A percentile compares a stretch with the other conserved stretches of the same genome.
These are phyloP conservation scores for Melanchra persicariae DNA, from an alignment of 2,888 invertebrate species.

Conservation along the genomic window DNA sequence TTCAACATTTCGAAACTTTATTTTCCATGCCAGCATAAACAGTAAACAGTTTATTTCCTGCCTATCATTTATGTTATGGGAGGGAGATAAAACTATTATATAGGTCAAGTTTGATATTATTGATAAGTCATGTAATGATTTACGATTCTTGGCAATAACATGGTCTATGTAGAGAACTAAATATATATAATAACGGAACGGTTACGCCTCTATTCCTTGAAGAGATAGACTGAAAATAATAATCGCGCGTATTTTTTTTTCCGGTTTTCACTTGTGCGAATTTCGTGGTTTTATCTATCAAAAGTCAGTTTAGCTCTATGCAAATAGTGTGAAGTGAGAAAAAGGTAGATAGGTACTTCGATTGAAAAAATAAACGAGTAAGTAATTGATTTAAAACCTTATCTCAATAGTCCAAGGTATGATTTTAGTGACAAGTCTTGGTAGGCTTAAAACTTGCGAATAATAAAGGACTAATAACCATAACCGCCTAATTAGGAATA, in stretches of 20 bases:
- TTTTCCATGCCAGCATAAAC: constrained; percentile 32
- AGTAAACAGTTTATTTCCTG: constrained; percentile 65
- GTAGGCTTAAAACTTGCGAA: neutral
- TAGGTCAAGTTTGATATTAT: constrained; percentile 74
- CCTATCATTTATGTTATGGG: constrained; percentile 50
- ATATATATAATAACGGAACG: constrained; percentile 10
- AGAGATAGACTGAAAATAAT: constrained; percentile 4
- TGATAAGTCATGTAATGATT: constrained; percentile 63
- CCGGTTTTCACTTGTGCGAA: neutral
- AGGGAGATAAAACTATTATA: constrained; percentile 70
- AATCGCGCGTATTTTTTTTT: constrained; percentile 11
- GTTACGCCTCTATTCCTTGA: constrained; percentile 20
- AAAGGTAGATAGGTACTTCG: neutral
- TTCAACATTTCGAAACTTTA: constrained; percentile 18
- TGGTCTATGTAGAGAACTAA: constrained; percentile 26
- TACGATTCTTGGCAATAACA: constrained; percentile 52
- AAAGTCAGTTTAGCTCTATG: neutral
- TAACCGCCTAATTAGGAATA: constrained; percentile 2
- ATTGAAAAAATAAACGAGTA: neutral
- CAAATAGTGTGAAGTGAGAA: neutral
- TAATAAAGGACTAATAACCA: no score
- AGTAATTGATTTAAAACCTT: neutral
- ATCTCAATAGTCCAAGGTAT: neutral
- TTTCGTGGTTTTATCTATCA: constrained; percentile 10
- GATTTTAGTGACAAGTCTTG: neutral